phyloP scores from a whole-genome alignment of 2,113 vertebrate genomes.

The Mandrillus leucophaeus region DNA sequence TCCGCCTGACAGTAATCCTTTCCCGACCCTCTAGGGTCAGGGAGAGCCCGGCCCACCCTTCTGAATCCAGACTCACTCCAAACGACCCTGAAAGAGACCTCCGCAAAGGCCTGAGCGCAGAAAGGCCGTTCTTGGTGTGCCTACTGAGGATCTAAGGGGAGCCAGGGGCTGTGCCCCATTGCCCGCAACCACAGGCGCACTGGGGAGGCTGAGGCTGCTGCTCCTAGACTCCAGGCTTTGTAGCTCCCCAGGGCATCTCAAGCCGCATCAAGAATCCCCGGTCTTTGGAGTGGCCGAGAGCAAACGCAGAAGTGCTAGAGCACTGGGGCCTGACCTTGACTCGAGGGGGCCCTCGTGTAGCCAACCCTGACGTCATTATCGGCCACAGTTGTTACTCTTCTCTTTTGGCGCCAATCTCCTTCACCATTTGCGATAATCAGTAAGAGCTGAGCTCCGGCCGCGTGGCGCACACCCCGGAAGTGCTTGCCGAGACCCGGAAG shows the following conservation, averaged over 20 bases:
- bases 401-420: fast-evolving
- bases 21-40: neutral
- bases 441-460: fast-evolving
- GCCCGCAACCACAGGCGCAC: neutral
- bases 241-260: fast-evolving
- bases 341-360: neutral
- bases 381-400: fast-evolving
- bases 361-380: fast-evolving
- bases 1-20: neutral
- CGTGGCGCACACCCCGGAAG: constrained; percentile 34
- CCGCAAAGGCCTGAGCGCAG: neutral
- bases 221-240: neutral
- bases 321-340: no score
- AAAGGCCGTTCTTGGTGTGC: neutral
- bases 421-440: fast-evolving
- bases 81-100: neutral
- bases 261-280: no score
- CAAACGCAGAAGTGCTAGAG: neutral
- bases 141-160: no score
- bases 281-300: neutral
- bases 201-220: neutral
- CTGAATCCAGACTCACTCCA: neutral
- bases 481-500: constrained; percentile 57
- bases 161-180: fast-evolving
- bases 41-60: neutral